These are phyloP conservation scores for Coelopa frigida DNA, from an alignment of 1,140 invertebrate genomes.

Conservation along the genomic window DNA sequence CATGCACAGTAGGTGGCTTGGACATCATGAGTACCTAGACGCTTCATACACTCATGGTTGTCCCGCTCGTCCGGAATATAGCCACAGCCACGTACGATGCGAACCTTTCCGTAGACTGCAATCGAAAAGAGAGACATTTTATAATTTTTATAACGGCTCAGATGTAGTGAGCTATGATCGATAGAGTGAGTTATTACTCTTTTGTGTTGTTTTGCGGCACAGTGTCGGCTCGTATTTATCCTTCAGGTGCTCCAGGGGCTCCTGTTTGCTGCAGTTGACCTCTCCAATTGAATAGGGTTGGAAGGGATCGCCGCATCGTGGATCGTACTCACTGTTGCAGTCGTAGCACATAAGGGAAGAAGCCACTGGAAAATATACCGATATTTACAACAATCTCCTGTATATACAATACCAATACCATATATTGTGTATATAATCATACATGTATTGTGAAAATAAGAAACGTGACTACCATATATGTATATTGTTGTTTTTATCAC, in stretches of 20 bases:
- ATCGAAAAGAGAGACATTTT: conserved; percentile 2
- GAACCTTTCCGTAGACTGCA: conserved; percentile 64
- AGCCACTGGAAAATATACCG: conserved; percentile 45
- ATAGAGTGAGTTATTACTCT: conserved; percentile 49
- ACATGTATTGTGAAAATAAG: too few species aligned
- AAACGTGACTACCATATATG: too few species aligned
- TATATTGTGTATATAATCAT: too few species aligned
- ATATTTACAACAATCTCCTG: too few species aligned
- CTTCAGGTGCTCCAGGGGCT: conserved; percentile 61
- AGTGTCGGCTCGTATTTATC: conserved; percentile 55
- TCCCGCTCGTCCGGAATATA: conserved; percentile 59
- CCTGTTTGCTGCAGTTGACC: conserved; percentile 73
- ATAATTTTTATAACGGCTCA: not conserved
- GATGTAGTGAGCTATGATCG: not conserved
- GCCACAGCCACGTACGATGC: conserved; percentile 67
- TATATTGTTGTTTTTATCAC: too few species aligned
- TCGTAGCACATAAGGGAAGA: conserved; percentile 60
- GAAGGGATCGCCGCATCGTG: conserved; percentile 77
- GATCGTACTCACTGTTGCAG: conserved; percentile 79
- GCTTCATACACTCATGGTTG: conserved; percentile 53
- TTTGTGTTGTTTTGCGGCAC: conserved; percentile 72
- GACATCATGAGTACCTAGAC: conserved; percentile 67
- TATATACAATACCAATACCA: too few species aligned
- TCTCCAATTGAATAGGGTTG: conserved; percentile 70
- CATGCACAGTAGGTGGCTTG: conserved; percentile 68